phyloP scores from a whole-genome alignment of 2,113 vertebrate species.

The Nettapus auritus region DNA sequence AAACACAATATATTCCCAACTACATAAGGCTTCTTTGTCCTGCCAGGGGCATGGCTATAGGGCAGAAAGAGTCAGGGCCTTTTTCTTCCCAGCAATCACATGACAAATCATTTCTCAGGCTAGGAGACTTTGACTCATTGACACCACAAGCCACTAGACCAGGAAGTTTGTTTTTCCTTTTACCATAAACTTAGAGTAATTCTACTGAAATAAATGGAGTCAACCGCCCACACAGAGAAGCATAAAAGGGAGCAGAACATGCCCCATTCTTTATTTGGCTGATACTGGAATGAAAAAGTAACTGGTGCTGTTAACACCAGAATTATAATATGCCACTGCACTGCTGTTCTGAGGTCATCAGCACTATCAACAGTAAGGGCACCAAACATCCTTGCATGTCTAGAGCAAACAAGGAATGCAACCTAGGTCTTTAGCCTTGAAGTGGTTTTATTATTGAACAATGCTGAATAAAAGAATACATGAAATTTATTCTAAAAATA shows the following conservation, averaged over 20 bases:
- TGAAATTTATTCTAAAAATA: conserved; percentile 20
- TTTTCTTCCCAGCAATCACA: background rate
- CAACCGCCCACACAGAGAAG: background rate
- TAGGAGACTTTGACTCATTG: background rate
- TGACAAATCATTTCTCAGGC: background rate
- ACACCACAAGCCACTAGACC: background rate
- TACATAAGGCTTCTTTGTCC: background rate
- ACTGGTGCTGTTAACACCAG: background rate
- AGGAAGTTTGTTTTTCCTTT: conserved; percentile 25
- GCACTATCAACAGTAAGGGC: background rate
- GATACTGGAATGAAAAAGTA: background rate
- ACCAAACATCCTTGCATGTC: background rate
- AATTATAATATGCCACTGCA: background rate
- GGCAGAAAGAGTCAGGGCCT: background rate
- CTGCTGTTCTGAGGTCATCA: background rate
- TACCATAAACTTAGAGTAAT: background rate
- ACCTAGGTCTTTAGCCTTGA: background rate
- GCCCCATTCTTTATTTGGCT: background rate
- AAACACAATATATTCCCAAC: background rate
- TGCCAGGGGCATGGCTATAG: background rate
- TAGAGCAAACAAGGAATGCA: background rate
- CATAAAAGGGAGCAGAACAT: background rate
- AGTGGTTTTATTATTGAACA: background rate
- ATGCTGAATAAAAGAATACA: background rate
- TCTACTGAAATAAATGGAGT: background rate